phyloP scores from a whole-genome alignment of 1,140 invertebrate species.

The Ceratitis capitata region DNA sequence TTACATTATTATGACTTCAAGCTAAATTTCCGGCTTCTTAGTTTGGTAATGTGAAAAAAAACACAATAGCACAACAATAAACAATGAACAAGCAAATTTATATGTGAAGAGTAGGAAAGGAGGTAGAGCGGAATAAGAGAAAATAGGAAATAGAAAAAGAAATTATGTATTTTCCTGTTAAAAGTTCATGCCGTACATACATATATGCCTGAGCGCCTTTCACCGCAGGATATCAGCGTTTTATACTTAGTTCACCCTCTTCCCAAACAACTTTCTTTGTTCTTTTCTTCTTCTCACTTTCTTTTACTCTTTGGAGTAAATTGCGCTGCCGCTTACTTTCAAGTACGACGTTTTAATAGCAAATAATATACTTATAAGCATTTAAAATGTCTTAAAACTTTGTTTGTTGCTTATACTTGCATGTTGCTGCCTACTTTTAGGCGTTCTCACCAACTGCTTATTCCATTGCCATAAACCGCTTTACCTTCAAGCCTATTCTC shows the following conservation, averaged over 20 bases:
- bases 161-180: neutral
- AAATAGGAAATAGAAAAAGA: neutral
- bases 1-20: neutral
- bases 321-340: neutral
- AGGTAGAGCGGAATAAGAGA: neutral
- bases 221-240: neutral
- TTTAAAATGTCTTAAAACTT: neutral
- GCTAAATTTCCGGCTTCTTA: constrained; percentile 22
- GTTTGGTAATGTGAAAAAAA: neutral
- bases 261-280: neutral
- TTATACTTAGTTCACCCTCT: neutral
- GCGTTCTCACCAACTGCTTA: neutral
- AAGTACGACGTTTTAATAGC: neutral
- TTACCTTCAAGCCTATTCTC: neutral
- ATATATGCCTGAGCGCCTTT: neutral
- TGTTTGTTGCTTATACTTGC: neutral
- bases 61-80: neutral
- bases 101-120: neutral
- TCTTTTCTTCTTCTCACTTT: neutral
- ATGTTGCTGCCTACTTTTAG: neutral
- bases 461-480: too few species aligned
- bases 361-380: neutral
- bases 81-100: neutral
- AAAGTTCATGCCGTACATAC: neutral
- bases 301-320: neutral